Base-by-base conservation (phyloP, 2,113 vertebrate species). In the Saccopteryx leptura region DNA sequence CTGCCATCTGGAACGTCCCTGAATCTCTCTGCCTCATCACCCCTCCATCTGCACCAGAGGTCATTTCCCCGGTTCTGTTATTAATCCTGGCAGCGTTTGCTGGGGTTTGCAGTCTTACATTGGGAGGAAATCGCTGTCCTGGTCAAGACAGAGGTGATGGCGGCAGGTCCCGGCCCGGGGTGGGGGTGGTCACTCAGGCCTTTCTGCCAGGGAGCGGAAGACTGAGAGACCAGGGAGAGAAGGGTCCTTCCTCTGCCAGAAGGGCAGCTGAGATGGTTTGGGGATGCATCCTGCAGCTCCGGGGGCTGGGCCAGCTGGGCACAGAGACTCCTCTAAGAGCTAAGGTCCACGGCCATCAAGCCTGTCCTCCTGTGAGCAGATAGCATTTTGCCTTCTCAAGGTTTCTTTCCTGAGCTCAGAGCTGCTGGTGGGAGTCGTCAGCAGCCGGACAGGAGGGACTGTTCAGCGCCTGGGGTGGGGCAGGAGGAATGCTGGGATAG, bases 41-140 rank as follows among this genome's bases (percentile, higher is more conserved):
- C 79, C 50, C 33, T 90, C 81, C 18, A 11, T 79, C 46, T 66
- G 71, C 46, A 82, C 56, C 58, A n/a, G 54, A 72, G 90, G 68
- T 50, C 91, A 24, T 48, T 58, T 58, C 74, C 9, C 80, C 48
- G 82, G n/a, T 71, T 48, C 58, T 83, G 31, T 74, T 61, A 33
- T 56, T 72, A 68, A 68, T 65, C 83, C 69, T 19, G 13, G 58
- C 72, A 56, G 71, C 23, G 1, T 46, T 58, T 39, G 18, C 85
- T 3, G 66, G 58, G 69, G 52, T 72, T 66, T 33, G 11, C 5
- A 2, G 24, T 66, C 72, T 94, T 63, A 12, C 4, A 1, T 11
- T 46, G 82, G 58, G n/a, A 72, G 33, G 65, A 39, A 18, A 58
- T 39, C 17, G 0, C 31, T 8, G 2, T 46, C 83, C 7, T 12